A percentile compares a stretch with the other conserved stretches of the same genome.
phyloP scores from a whole-genome alignment of 2,888 invertebrate species.

The Osedax frankpressi region DNA sequence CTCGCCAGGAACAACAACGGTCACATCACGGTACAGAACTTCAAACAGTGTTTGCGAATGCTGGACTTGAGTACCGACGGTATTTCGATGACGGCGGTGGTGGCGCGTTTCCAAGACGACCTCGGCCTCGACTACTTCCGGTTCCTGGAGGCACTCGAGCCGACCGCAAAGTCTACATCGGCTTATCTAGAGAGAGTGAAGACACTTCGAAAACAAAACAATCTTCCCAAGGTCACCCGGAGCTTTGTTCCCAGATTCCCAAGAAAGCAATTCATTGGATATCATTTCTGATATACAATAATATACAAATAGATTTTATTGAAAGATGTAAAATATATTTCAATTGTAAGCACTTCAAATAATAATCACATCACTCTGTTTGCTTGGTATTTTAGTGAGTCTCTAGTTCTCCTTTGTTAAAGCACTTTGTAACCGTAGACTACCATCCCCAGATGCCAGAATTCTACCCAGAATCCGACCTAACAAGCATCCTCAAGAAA shows the following conservation, averaged over 20 bases:
- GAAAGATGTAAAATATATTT: too few relatives aligned
- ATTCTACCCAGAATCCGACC: background rate
- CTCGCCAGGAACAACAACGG: conserved; percentile 42
- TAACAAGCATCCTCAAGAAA: background rate
- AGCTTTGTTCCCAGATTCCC: too few relatives aligned
- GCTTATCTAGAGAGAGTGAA: conserved; percentile 39
- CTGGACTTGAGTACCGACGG: conserved; percentile 37
- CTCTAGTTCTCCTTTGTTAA: too few relatives aligned
- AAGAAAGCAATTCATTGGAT: too few relatives aligned
- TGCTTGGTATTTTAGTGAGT: too few relatives aligned
- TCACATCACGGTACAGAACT: conserved; percentile 42
- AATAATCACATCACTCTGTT: too few relatives aligned
- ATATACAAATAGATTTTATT: too few relatives aligned
- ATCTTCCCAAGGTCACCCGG: background rate
- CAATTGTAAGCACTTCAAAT: too few relatives aligned
- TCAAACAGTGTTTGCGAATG: conserved; percentile 43
- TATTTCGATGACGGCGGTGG: conserved; percentile 40
- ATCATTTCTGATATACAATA: too few relatives aligned
- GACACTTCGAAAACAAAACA: conserved; percentile 26
- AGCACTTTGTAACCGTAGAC: too few relatives aligned
- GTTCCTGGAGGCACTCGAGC: conserved; percentile 40
- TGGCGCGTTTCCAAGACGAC: conserved; percentile 43
- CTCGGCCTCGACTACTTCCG: conserved; percentile 41
- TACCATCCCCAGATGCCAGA: conserved; percentile 20
- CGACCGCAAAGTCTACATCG: conserved; percentile 26